Base-by-base conservation (phyloP, 2,797 vertebrate species). In the Nyctalus aviator region DNA sequence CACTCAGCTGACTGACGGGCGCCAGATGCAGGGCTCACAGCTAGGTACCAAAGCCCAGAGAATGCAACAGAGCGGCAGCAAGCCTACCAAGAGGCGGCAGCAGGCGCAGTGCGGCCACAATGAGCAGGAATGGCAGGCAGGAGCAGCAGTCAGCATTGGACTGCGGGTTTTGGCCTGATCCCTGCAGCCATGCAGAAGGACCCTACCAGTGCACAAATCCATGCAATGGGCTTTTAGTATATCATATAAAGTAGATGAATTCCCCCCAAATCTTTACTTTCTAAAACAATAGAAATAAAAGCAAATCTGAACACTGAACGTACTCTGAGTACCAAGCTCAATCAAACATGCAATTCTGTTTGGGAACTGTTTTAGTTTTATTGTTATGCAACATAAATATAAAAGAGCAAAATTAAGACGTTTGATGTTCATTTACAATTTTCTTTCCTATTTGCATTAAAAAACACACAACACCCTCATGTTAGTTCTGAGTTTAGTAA, bases 391-490 rank as follows among this genome's bases (percentile, higher is more conserved):
- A 83, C 21, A 84, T 41, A 89, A 87, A 90, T 30, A 84, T 44
- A 90, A 88, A 37, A 84, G 7, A 92, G 35, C 21, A 95, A 91
- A 95, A 68, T 50, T 48, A 88, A 85, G 62, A 64, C 41, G 6
- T 17, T 82, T 72, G 5, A 66, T 53, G 17, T 77, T 91, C 59
- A 93, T 69, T 62, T 10, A 50, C 68, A 78, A 53, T 76, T 88
- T 91, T 72, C 41, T 81, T 92, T 94, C 72, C 21, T 90, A n/a
- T 88, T 73, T 91, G 18, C 30, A 73, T 69, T 84, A 82, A 71
- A 78, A 57, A 48, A 82, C 57, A 78, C 50, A 48, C 20, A 46
- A 20, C 1, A 0, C 8, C 5, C 21, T 78, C 23, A 82, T 68
- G 69, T 88, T 86, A 73, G 53, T 91, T 23, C 35, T 68, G 21